Evolutionary conservation across 2,888 invertebrate species (phyloP).

Genomic region (Crocallis elinguaria): DNA sequence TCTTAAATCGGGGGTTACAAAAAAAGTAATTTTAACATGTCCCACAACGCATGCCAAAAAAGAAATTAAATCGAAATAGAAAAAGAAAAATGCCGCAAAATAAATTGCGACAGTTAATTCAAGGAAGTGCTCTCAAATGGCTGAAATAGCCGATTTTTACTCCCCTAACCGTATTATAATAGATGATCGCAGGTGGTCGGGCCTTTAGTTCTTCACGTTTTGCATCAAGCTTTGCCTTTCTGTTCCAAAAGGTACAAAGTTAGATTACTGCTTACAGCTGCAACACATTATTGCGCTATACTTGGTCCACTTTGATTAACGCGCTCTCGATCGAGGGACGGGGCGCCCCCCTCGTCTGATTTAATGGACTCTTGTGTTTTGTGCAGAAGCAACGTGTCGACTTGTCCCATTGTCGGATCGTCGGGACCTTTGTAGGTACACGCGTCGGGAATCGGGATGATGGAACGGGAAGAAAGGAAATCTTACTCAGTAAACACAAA

Average conservation of each 20-base stretch:
- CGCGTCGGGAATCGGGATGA: conserved; percentile 3
- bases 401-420: conserved; percentile 12
- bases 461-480: not conserved
- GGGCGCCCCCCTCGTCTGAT: conserved; percentile 15
- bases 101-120: too few species aligned
- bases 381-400: conserved; percentile 15
- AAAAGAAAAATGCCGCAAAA: too few species aligned
- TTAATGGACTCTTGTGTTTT: conserved; percentile 31
- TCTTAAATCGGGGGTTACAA: too few species aligned
- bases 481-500: not conserved
- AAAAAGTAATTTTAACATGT: too few species aligned
- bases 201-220: too few species aligned
- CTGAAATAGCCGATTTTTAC: too few species aligned
- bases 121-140: too few species aligned
- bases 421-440: conserved; percentile 13
- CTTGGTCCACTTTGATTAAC: conserved; percentile 41
- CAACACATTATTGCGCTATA: conserved; percentile 2
- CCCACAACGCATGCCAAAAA: too few species aligned
- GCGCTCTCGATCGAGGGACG: conserved; percentile 41
- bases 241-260: not conserved
- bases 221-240: not conserved
- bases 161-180: too few species aligned
- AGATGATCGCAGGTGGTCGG: too few species aligned
- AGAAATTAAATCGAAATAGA: too few species aligned
- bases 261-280: conserved; percentile 1